phyloP scores from a whole-genome alignment of 2,888 invertebrate genomes.

The Lycia hirtaria region DNA sequence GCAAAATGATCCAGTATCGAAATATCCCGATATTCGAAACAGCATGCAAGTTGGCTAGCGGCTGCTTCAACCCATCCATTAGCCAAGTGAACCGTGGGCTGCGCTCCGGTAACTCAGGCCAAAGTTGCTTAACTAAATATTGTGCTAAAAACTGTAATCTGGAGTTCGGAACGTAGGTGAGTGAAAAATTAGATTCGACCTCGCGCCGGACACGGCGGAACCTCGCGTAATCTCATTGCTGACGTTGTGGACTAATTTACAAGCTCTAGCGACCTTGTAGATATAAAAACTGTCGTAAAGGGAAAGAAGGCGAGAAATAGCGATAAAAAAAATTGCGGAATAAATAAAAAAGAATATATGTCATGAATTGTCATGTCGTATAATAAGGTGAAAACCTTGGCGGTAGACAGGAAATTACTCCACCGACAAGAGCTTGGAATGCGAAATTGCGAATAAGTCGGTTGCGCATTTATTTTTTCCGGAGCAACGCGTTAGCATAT shows the following conservation, averaged over 20 bases:
- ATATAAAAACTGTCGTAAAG: too few species aligned
- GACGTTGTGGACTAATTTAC: conserved; percentile 19
- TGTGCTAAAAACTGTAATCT: conserved; percentile 46
- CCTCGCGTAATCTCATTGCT: conserved; percentile 53
- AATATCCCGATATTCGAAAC: background rate
- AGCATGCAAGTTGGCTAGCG: background rate
- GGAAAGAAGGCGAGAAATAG: too few species aligned
- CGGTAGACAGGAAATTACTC: too few species aligned
- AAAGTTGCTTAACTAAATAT: conserved; percentile 48
- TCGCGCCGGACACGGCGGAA: conserved; percentile 47
- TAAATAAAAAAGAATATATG: too few species aligned
- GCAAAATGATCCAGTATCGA: background rate
- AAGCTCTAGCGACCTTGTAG: conserved; percentile 18
- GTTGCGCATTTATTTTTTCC: too few species aligned
- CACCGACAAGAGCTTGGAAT: too few species aligned
- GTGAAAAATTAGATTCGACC: conserved; percentile 61
- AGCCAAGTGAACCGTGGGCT: conserved; percentile 5
- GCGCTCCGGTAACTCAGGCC: background rate
- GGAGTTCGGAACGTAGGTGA: conserved; percentile 44
- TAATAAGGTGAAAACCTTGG: too few species aligned
- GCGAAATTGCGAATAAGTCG: too few species aligned
- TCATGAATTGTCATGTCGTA: too few species aligned
- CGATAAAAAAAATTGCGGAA: too few species aligned
- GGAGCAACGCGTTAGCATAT: too few species aligned
- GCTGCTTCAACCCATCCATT: conserved; percentile 7